Percentiles rank a stretch among this genome's conserved stretches.
These are phyloP conservation scores for Agonopterix alstromeriana DNA, from an alignment of 2,888 invertebrate species.

Conservation along the genomic window DNA sequence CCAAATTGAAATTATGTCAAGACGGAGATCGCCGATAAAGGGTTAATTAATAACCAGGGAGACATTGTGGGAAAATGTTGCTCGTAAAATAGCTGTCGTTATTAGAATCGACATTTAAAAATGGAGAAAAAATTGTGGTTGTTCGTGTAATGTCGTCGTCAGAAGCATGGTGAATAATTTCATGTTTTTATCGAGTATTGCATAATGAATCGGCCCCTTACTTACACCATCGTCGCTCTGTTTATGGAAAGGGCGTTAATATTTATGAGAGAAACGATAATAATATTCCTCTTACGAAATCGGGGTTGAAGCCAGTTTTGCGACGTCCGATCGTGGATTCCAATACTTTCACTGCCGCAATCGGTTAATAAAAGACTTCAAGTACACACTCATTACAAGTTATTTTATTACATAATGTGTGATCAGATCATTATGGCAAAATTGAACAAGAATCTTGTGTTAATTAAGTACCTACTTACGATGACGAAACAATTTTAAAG, in stretches of 20 bases:
- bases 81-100: no score
- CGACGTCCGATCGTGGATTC: slow-evolving; percentile 7
- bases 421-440: no score
- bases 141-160: no score
- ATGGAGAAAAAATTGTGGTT: no score
- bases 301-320: slow-evolving; percentile 9
- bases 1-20: slow-evolving; percentile 14
- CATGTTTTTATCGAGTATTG: slow-evolving; percentile 15
- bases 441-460: no score
- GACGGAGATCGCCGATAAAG: slow-evolving; percentile 6
- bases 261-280: slow-evolving; percentile 13
- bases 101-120: no score
- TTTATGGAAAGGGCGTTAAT: slow-evolving; percentile 16
- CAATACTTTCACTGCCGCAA: slow-evolving; percentile 13
- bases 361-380: not conserved
- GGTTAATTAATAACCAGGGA: not conserved
- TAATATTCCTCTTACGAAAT: slow-evolving; percentile 11
- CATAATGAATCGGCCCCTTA: slow-evolving; percentile 26
- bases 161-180: not conserved
- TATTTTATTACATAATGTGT: no score
- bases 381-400: no score
- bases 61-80: no score
- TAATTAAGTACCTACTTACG: no score
- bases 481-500: no score
- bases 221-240: slow-evolving; percentile 22